Evolutionary conservation across 2,888 invertebrate genomes (phyloP), one percentile per base, ranked within the genome.

Genomic region (Perizoma flavofasciatum): DNA sequence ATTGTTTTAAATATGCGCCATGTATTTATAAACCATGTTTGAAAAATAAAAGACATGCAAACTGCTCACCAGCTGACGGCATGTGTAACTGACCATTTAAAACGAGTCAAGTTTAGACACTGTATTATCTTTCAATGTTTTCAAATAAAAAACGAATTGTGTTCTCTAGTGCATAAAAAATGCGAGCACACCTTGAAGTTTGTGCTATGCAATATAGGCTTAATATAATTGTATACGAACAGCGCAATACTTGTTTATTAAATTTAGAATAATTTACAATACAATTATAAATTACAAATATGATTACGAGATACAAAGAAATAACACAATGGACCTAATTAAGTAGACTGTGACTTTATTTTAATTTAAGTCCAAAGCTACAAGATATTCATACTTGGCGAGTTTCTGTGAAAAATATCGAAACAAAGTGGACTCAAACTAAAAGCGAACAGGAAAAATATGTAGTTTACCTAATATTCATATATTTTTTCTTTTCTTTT

Each of bases 71-170:
- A 87, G 77, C 88, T 88, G 87, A 86, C 83, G 75, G 72, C 83
- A 82, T 83, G 72, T 82, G 81, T 72, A 77, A 78, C 44, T 44
- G 44, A 74, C 75, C 77, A 71, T 76, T 75, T 69, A 74, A 79
- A 81, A 82, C 81, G 72, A 71, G 80, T 79, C 75, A 65, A 73
- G 75, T 80, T 82, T 78, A 81, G 77, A 76, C 68, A 71, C 63
- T 66, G 79, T 86, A 83, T 84, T 85, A 85, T 76, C 78, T 87
- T 86, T 82, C 84, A 82, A 78, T 69, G 67, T 77, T 78, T 81
- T 78, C 78, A 71, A 75, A 77, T 75, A 75, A 74, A 66, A 62
- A 59, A 65, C 59, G 44, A 57, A 54, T 63, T 59, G 49, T 41
- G 45, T 58, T 22, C 55, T 49, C 41, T 49, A 61, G 59, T 59